Conservation (phyloP, 2,888 invertebrate genomes). For the Protodeltote pygarga region DNA sequence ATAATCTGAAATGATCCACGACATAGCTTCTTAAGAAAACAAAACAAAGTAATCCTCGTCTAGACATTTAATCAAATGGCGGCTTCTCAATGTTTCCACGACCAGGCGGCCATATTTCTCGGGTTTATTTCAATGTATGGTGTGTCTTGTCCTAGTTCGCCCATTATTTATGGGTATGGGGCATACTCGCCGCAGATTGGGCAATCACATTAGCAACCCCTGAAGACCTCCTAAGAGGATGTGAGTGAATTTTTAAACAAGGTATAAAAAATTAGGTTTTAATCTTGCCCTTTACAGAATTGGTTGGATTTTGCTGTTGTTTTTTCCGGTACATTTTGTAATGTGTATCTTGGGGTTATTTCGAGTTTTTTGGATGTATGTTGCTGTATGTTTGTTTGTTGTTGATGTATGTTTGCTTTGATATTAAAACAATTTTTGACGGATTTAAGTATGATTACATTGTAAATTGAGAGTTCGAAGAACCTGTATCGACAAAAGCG, state of each 20-base stretch:
- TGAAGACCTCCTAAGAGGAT: constrained; percentile 42
- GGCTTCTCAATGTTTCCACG: constrained; percentile 12
- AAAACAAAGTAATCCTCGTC: constrained; percentile 22
- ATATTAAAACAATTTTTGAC: too few species aligned
- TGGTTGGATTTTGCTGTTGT: constrained; percentile 1
- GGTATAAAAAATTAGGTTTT: constrained; percentile 43
- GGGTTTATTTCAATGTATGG: constrained; percentile 49
- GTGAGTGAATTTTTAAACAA: constrained; percentile 51
- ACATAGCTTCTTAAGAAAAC: constrained; percentile 19
- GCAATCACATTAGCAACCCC: constrained; percentile 55
- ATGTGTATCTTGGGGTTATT: not conserved
- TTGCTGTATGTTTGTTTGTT: not conserved
- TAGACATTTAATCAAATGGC: constrained; percentile 44
- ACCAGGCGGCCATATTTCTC: constrained; percentile 44
- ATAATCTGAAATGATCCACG: constrained; percentile 23
- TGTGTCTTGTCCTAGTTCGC: constrained; percentile 47
- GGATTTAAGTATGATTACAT: too few species aligned
- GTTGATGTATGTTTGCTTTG: not conserved
- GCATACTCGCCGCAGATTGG: constrained; percentile 49
- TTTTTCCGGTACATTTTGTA: constrained; percentile 3
- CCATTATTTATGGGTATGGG: constrained; percentile 51
- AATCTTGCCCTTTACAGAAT: constrained; percentile 30
- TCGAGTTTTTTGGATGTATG: not conserved
- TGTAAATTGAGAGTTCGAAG: too few species aligned
- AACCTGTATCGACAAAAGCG: too few species aligned